These are phyloP conservation scores for Cryptotermes secundus DNA, from an alignment of 1,140 invertebrate genomes.

Conservation along the genomic window DNA sequence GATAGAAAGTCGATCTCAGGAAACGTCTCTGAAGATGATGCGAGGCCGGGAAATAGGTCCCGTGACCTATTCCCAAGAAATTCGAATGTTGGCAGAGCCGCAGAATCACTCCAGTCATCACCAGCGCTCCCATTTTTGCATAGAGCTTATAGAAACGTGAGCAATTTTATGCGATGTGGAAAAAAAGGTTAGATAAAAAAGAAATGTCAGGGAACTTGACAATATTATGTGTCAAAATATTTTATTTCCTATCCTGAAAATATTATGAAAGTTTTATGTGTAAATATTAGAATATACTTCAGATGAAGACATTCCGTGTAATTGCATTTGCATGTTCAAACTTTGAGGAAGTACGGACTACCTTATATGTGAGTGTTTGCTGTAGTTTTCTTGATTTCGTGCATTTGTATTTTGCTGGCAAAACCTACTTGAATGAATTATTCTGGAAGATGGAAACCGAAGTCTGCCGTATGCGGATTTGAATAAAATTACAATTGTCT, in stretches of 20 bases:
- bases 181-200: background rate
- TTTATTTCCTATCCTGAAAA: constrained; percentile 4
- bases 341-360: background rate
- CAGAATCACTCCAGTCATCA: background rate
- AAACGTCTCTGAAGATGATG: constrained; percentile 8
- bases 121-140: background rate
- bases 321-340: constrained; percentile 9
- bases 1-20: constrained; percentile 10
- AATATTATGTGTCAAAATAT: constrained; percentile 20
- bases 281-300: background rate
- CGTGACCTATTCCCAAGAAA: background rate
- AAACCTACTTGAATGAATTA: background rate
- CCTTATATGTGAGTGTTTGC: background rate
- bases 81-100: background rate
- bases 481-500: too few relatives aligned
- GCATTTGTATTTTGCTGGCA: background rate
- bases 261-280: background rate
- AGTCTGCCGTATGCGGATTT: too few relatives aligned
- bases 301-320: background rate
- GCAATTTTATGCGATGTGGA: constrained; percentile 12
- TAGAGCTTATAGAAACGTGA: background rate
- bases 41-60: background rate
- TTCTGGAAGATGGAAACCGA: background rate
- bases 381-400: background rate
- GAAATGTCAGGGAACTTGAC: background rate